Percentiles rank a stretch among this genome's conserved stretches.
These are phyloP conservation scores for Acromyrmex charruanus DNA, from an alignment of 1,140 invertebrate species.

Conservation along the genomic window DNA sequence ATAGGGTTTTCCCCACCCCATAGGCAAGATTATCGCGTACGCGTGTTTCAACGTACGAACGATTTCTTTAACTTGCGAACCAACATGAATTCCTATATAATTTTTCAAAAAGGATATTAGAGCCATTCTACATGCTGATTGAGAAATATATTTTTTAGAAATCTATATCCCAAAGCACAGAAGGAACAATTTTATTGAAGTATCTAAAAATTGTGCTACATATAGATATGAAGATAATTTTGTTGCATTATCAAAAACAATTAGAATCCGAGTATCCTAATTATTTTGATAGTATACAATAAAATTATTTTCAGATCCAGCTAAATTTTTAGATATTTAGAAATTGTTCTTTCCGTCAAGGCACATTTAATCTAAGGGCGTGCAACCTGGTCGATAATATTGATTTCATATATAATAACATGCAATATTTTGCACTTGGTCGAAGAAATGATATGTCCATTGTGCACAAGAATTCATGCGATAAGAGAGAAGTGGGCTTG, in stretches of 20 bases:
- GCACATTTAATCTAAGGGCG: too few relatives aligned
- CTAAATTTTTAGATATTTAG: too few relatives aligned
- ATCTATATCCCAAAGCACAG: too few relatives aligned
- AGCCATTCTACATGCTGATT: neutral
- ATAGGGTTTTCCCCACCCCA: neutral
- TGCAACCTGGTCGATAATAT: neutral
- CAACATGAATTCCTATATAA: conserved; percentile 1
- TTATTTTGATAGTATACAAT: too few relatives aligned
- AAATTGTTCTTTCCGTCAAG: too few relatives aligned
- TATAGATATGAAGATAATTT: too few relatives aligned
- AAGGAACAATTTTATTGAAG: too few relatives aligned
- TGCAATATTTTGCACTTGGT: conserved; percentile 62
- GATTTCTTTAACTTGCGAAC: neutral
- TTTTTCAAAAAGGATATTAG: neutral
- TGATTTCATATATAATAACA: neutral
- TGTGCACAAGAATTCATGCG: conserved; percentile 36
- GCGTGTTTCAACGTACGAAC: conserved; percentile 6
- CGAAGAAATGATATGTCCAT: conserved; percentile 63
- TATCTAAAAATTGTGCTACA: too few relatives aligned
- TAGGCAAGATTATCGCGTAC: conserved; percentile 1
- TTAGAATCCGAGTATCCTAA: too few relatives aligned
- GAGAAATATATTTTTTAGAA: neutral
- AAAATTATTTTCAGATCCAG: too few relatives aligned
- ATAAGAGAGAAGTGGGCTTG: neutral
- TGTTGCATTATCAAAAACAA: too few relatives aligned